These are phyloP conservation scores for Julus scandinavius DNA, from an alignment of 2,888 invertebrate genomes.

Conservation along the genomic window DNA sequence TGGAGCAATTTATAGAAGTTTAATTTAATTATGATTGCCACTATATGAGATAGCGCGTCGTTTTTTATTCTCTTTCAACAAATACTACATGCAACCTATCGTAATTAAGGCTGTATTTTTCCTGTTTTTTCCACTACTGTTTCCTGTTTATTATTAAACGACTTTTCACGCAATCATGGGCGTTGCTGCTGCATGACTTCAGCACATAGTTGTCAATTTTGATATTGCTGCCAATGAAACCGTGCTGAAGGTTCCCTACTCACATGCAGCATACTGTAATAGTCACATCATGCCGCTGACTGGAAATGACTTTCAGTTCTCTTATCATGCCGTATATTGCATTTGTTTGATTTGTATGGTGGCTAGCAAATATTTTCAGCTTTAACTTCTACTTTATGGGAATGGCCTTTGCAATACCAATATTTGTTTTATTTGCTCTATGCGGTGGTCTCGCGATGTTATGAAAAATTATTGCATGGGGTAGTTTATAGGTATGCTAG, in stretches of 20 bases:
- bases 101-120: constrained; percentile 10
- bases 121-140: background rate
- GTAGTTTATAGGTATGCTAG: background rate
- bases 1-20: background rate
- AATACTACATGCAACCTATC: background rate
- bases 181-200: constrained; percentile 21
- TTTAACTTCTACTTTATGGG: constrained; percentile 15
- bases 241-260: background rate
- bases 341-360: constrained; percentile 16
- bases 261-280: too few species aligned
- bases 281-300: too few species aligned
- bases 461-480: background rate
- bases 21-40: constrained; percentile 22
- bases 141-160: constrained; percentile 41
- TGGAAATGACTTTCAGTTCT: background rate
- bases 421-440: background rate
- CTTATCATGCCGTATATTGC: background rate
- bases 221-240: background rate
- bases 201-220: background rate
- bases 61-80: background rate
- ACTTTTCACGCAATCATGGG: constrained; percentile 40
- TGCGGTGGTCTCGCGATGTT: background rate
- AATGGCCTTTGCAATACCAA: constrained; percentile 8
- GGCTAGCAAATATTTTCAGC: background rate
- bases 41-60: background rate